Evolutionary conservation across 2,797 vertebrate genomes (phyloP), one percentile per base, ranked within the genome.

Genomic region (Lagocephalus sceleratus): DNA sequence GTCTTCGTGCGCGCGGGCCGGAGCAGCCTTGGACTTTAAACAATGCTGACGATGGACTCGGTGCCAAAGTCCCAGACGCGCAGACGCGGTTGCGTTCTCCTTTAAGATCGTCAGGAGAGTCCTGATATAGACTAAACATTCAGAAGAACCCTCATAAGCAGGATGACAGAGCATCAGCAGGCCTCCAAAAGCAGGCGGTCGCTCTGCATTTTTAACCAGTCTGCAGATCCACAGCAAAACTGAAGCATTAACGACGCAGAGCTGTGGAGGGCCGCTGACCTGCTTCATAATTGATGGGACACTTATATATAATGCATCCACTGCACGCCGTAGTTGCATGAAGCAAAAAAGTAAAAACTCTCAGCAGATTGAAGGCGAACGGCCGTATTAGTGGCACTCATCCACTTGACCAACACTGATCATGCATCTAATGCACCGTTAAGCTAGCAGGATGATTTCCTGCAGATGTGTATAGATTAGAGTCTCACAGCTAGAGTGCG

Each of bases 201-300:
- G n/a, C 57, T 56, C 55, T 83, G 35, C 71, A 81, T 83, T 81
- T 85, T 84, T 73, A 70, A 83, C 75, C 55, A 51, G 59, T 54
- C 60, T 66, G 49, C 64, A 79, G 66, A 74, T 69, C 68, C 59
- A 68, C 63, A 61, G 61, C 47, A 71, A 54, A 38, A 42, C 54
- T 40, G 65, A 72, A 63, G 65, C 76, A 73, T 77, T 76, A 75
- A 63, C 65, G 75, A 61, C 55, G 5, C 3, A 78, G 61, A 76
- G 76, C 71, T 77, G 75, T 76, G 75, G 62, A 65, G 71, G 59
- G 61, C 73, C 73, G 82, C 68, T 82, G 61, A 76, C 69, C 67
- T 77, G 22, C 68, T 88, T 75, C 69, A 86, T 87, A 85, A 87
- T 85, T 83, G 73, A 87, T 86, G 58, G 51, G 49, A 57, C 62